Conservation (phyloP, 2,113 vertebrate genomes). For the Mesembrinibis cayennensis region DNA sequence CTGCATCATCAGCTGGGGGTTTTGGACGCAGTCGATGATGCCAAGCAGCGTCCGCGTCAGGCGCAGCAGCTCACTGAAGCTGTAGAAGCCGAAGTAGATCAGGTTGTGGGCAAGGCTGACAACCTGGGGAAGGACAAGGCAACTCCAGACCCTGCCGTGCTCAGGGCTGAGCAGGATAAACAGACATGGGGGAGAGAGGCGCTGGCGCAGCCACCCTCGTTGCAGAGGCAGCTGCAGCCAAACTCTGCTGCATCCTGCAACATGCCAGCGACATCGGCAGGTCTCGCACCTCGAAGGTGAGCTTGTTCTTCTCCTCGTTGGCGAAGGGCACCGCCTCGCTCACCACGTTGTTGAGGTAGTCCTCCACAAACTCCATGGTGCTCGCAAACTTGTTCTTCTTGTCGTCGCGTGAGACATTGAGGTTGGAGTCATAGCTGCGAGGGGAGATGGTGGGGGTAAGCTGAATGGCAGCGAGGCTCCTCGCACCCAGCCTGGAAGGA, state of each 20-base stretch:
- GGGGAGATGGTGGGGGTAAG: background rate
- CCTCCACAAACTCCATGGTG: constrained; percentile 97
- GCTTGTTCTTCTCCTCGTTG: constrained; percentile 96
- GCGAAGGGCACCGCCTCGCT: constrained; percentile 92
- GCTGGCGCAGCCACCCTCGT: fast-evolving
- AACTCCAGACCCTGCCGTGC: background rate
- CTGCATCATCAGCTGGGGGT: constrained; percentile 72
- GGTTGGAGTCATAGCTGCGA: constrained; percentile 92
- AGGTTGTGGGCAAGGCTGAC: constrained; percentile 94
- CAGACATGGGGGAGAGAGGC: background rate
- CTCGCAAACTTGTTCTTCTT: constrained; percentile 97
- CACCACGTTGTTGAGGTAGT: constrained; percentile 95
- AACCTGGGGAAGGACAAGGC: constrained; percentile 76
- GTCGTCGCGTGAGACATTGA: constrained; percentile 91
- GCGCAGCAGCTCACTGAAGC: constrained; percentile 94
- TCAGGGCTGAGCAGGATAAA: background rate
- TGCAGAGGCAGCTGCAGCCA: background rate
- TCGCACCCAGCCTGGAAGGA: background rate
- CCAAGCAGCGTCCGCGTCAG: constrained; percentile 92
- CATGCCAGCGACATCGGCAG: fast-evolving
- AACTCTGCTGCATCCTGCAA: fast-evolving
- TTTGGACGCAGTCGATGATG: constrained; percentile 94
- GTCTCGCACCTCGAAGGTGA: constrained; percentile 89
- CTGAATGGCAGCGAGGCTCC: background rate
- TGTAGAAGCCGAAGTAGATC: constrained; percentile 99